These are phyloP conservation scores for Oreochromis tanganicae DNA, from an alignment of 2,113 vertebrate genomes.

Conservation along the genomic window DNA sequence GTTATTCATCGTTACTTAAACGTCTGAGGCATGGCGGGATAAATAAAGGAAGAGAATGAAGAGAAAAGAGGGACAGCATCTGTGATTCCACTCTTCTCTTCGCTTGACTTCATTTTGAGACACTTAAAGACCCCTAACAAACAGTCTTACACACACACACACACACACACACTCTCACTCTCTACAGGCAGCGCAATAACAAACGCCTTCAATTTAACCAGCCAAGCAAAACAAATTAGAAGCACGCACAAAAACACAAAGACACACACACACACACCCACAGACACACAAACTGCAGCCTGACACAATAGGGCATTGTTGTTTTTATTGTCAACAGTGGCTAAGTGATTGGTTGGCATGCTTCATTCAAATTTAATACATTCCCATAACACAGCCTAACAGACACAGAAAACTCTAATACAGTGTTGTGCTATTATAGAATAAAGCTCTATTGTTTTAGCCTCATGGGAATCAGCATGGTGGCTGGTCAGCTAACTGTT, in stretches of 20 bases:
- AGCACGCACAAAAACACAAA: constrained; percentile 36
- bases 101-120: constrained; percentile 74
- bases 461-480: constrained; percentile 65
- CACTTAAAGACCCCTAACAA: constrained; percentile 46
- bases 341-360: constrained; percentile 46
- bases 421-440: constrained; percentile 23
- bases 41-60: neutral
- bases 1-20: constrained; percentile 20
- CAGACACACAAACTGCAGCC: neutral
- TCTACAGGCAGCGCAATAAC: constrained; percentile 59
- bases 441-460: constrained; percentile 60
- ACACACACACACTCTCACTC: neutral
- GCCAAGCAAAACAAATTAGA: constrained; percentile 74
- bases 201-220: constrained; percentile 79
- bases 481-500: neutral
- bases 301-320: constrained; percentile 71
- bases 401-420: constrained; percentile 9
- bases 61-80: constrained; percentile 43
- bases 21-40: neutral
- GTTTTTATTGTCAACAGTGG: constrained; percentile 59
- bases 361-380: constrained; percentile 40
- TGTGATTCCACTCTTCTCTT: constrained; percentile 60
- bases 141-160: neutral
- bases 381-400: constrained; percentile 28
- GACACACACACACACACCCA: neutral